Percentiles rank a stretch among this genome's conserved stretches.
Conservation (phyloP, 1,140 invertebrate genomes). For the Achroia grisella region DNA sequence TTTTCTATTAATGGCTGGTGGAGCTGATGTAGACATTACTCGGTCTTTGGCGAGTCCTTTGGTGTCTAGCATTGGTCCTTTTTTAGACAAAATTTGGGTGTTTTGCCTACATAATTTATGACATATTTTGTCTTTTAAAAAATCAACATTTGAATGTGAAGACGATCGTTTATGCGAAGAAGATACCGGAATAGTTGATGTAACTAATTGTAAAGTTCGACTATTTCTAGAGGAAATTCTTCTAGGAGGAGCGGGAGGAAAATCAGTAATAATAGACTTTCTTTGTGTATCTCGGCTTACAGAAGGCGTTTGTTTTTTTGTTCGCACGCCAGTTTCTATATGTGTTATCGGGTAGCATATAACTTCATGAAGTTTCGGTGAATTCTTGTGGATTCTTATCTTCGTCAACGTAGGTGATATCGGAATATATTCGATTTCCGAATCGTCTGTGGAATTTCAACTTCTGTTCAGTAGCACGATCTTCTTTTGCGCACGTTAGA, state of each 20-base stretch:
- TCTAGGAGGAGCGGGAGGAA: constrained; percentile 80
- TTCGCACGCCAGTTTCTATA: constrained; percentile 32
- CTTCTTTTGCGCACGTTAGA: constrained; percentile 34
- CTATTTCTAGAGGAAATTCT: constrained; percentile 83
- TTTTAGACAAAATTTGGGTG: constrained; percentile 60
- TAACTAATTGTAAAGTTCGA: constrained; percentile 79
- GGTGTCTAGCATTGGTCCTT: constrained; percentile 30
- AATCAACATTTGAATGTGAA: constrained; percentile 70
- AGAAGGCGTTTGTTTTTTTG: constrained; percentile 65
- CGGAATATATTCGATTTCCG: constrained; percentile 86
- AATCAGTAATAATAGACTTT: constrained; percentile 18
- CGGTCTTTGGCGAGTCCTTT: constrained; percentile 43
- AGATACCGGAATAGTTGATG: constrained; percentile 60
- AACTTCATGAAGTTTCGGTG: constrained; percentile 64
- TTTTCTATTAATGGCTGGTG: constrained; percentile 45
- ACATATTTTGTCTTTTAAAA: constrained; percentile 75
- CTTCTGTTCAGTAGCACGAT: constrained; percentile 26
- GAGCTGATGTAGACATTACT: constrained; percentile 49
- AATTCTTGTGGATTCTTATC: constrained; percentile 82
- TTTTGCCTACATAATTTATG: constrained; percentile 72
- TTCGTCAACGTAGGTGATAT: constrained; percentile 85
- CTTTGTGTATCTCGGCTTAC: constrained; percentile 28
- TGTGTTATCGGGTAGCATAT: constrained; percentile 76
- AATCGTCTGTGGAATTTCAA: constrained; percentile 78
- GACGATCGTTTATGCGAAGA: constrained; percentile 27